phyloP scores from a whole-genome alignment of 1,140 invertebrate genomes.

The Spodoptera litura region DNA sequence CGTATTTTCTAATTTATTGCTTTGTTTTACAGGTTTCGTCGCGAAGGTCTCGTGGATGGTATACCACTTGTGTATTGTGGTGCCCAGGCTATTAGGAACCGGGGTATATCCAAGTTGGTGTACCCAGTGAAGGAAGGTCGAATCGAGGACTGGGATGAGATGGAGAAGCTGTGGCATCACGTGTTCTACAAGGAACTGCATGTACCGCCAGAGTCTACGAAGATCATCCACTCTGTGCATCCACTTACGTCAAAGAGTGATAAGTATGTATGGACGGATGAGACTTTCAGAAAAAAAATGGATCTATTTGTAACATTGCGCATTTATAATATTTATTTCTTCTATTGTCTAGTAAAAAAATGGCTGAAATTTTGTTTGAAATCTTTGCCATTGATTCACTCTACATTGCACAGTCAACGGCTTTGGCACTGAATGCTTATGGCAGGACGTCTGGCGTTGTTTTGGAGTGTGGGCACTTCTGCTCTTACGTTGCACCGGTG shows the following conservation, averaged over 20 bases:
- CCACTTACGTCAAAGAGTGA: slow-evolving; percentile 95
- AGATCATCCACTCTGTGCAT: slow-evolving; percentile 95
- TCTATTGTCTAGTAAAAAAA: slow-evolving; percentile 58
- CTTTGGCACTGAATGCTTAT: slow-evolving; percentile 63
- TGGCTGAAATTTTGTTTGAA: slow-evolving; percentile 76
- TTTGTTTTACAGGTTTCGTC: slow-evolving; percentile 59
- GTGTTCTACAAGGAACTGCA: slow-evolving; percentile 98
- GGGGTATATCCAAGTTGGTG: slow-evolving; percentile 95
- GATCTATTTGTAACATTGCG: too few species aligned
- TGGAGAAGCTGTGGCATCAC: slow-evolving; percentile 99
- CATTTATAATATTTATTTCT: not conserved
- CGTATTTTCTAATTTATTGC: slow-evolving; percentile 3
- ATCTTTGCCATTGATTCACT: slow-evolving; percentile 63
- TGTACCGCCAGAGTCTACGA: slow-evolving; percentile 96
- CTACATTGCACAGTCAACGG: slow-evolving; percentile 64
- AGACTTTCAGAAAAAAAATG: too few species aligned
- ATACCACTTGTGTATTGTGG: slow-evolving; percentile 65
- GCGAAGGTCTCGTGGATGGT: slow-evolving; percentile 58
- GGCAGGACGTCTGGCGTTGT: slow-evolving; percentile 73
- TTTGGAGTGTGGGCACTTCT: slow-evolving; percentile 68
- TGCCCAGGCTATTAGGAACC: slow-evolving; percentile 95
- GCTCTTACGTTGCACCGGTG: slow-evolving; percentile 65
- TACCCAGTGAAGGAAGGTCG: slow-evolving; percentile 97
- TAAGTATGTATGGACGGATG: slow-evolving; percentile 67
- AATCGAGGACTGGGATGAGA: slow-evolving; percentile 98